These are phyloP conservation scores for Wiebesia pumilae DNA, from an alignment of 1,140 invertebrate species.

Conservation along the genomic window DNA sequence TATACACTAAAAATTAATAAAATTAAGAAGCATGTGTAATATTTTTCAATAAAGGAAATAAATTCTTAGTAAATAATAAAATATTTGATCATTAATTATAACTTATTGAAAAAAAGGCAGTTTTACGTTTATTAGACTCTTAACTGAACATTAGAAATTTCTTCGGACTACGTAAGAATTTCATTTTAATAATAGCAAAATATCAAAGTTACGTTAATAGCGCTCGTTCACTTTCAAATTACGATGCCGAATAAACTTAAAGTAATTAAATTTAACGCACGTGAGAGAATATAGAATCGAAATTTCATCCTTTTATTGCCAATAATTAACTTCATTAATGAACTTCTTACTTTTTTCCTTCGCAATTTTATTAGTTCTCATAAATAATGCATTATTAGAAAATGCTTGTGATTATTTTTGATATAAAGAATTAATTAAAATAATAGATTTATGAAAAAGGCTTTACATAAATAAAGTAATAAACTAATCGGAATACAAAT, in stretches of 20 bases:
- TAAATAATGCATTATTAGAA: background rate
- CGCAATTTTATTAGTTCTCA: background rate
- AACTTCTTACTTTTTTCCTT: slow-evolving; percentile 36
- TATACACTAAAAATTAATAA: no score
- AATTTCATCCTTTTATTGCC: slow-evolving; percentile 50
- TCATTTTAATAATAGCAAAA: slow-evolving; percentile 50
- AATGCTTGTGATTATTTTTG: background rate
- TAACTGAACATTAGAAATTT: slow-evolving; percentile 41
- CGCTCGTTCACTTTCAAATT: slow-evolving; percentile 51
- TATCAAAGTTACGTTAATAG: slow-evolving; percentile 52
- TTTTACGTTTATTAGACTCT: slow-evolving; percentile 43
- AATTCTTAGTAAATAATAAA: background rate
- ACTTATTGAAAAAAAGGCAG: slow-evolving; percentile 23
- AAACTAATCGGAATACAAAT: no score
- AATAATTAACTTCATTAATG: slow-evolving; percentile 49
- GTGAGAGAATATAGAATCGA: slow-evolving; percentile 47
- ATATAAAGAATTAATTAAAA: background rate
- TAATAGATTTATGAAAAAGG: no score
- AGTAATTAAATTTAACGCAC: slow-evolving; percentile 52
- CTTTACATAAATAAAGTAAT: no score
- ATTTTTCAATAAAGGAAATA: background rate
- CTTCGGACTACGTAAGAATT: slow-evolving; percentile 40
- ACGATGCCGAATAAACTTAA: slow-evolving; percentile 52
- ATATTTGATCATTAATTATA: slow-evolving; percentile 5
- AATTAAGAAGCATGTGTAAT: no score